Base-by-base conservation (phyloP, 2,113 vertebrate genomes). In the Acrocephalus kingi region DNA sequence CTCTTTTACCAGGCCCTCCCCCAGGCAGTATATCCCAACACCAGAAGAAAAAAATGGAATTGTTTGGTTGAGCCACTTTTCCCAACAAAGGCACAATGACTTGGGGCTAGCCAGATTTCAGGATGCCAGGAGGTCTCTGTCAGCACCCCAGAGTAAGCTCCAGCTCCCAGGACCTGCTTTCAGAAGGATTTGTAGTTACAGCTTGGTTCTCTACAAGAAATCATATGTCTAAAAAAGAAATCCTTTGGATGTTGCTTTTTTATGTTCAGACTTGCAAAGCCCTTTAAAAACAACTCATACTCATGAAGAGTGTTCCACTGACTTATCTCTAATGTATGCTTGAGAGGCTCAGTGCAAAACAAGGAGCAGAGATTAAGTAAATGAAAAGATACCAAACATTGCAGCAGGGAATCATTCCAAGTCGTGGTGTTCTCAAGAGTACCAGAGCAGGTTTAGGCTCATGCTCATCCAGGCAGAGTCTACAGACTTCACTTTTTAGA, bases 321-420 rank as follows among this genome's bases (percentile, higher is more conserved):
- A 64, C 63, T 95, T 94, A 66, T 97, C 87, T 93, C 51, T 82
- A 80, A 59, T 52, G 16, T 66, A 82, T 51, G 94, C 87, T 83
- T 76, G 71, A 85, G 85, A 86, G 56, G 48, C 56, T 94, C 61
- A 30, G 37, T 83, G 76, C 88, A 74, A 97, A 88, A 73, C 63
- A 63, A 93, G 87, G 75, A 59, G 48, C 78, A 90, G 71, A 83
- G 89, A 89, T 96, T 90, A 91, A 83, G 87, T 84, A 84, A 94
- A 87, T n/a, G 2, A 91, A 96, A 95, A 95, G 81, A 91, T 93
- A 87, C 7, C 69, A 55, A 89, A 83, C 11, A 4, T 31, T 85
- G 56, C 39, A 51, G 55, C 30, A 85, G 54, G 67, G 63, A 93
- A 82, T 24, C 4, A 0, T 62, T 85, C 93, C 89, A 93, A 89